Evolutionary conservation across 1,140 invertebrate species (phyloP).

Genomic region (Schlechtendalia chinensis): DNA sequence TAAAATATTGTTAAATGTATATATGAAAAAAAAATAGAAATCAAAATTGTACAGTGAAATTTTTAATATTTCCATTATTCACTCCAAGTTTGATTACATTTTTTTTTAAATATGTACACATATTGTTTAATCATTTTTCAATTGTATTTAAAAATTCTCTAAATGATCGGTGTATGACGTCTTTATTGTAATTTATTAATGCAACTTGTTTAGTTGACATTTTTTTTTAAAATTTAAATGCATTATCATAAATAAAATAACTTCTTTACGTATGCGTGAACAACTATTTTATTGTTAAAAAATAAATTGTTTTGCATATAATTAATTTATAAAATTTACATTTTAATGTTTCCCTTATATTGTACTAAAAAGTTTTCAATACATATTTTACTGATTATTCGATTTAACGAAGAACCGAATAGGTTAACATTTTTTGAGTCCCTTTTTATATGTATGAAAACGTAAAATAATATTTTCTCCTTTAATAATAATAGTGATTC

Average conservation of each 20-base stretch:
- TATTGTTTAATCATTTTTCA: background rate
- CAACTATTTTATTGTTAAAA: background rate
- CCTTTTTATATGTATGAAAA: too few species aligned
- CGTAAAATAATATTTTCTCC: too few species aligned
- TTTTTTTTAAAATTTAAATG: too few species aligned
- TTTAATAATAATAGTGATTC: too few species aligned
- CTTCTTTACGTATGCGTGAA: background rate
- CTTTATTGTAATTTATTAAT: too few species aligned
- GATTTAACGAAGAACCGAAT: too few species aligned
- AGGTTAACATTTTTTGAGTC: too few species aligned
- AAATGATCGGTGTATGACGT: background rate
- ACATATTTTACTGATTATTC: background rate
- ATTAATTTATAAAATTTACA: background rate
- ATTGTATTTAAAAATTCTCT: background rate
- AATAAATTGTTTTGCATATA: background rate
- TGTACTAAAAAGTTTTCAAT: background rate
- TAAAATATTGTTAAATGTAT: background rate
- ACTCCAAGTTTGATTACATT: background rate
- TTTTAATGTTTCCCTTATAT: background rate
- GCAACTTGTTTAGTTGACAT: too few species aligned
- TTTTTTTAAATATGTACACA: background rate
- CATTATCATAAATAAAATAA: background rate
- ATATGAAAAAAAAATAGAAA: background rate
- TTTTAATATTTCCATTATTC: background rate
- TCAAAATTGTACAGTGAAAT: constrained; percentile 10